Conservation (phyloP, 2,888 invertebrate species). For the Hydroisotoma schaefferi region DNA sequence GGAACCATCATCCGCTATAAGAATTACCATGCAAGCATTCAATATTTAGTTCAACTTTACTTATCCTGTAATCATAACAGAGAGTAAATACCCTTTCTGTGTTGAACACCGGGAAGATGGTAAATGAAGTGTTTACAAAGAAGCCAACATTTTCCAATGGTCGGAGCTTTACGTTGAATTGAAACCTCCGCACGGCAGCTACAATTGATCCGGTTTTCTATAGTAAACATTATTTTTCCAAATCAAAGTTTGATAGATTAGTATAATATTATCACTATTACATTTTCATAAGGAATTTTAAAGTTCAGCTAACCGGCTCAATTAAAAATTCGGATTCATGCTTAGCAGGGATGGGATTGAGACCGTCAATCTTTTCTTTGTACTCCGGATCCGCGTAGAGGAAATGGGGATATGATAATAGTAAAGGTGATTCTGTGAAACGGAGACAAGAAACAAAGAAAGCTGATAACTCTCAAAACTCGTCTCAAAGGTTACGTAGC, state of each 20-base stretch:
- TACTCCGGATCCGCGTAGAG: conserved; percentile 32
- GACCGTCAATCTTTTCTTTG: conserved; percentile 18
- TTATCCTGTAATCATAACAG: not conserved
- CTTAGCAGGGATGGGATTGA: conserved; percentile 32
- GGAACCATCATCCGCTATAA: conserved; percentile 27
- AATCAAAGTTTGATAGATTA: not conserved
- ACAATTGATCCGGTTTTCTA: conserved; percentile 38
- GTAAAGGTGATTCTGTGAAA: conserved; percentile 33
- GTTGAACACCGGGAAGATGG: conserved; percentile 36
- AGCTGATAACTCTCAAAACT: no score
- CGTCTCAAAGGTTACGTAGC: no score
- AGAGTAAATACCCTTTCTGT: conserved; percentile 30
- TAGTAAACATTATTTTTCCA: not conserved
- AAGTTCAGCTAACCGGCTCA: conserved; percentile 26
- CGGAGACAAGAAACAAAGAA: no score
- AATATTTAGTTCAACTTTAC: not conserved
- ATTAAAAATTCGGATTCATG: conserved; percentile 35
- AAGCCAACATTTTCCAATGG: conserved; percentile 36
- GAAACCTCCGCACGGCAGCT: conserved; percentile 28
- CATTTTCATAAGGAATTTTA: not conserved
- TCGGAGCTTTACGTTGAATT: conserved; percentile 36
- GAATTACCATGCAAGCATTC: not conserved
- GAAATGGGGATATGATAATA: conserved; percentile 37
- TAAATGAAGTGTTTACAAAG: conserved; percentile 29
- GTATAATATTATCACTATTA: not conserved